phyloP scores from a whole-genome alignment of 2,888 invertebrate genomes.

The Sympetrum striolatum region DNA sequence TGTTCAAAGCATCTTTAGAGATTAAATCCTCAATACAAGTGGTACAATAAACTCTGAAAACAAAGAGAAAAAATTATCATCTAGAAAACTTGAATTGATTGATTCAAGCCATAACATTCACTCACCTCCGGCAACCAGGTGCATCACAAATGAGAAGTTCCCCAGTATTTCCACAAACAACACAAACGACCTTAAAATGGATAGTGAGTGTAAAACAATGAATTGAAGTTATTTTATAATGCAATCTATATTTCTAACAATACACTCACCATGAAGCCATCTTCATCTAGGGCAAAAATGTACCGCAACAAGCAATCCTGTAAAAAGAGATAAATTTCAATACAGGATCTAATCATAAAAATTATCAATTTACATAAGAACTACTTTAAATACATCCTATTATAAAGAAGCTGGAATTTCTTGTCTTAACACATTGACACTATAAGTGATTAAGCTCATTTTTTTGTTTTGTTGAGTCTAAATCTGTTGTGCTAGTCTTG shows the following conservation, averaged over 20 bases:
- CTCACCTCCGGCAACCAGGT: conserved; percentile 56
- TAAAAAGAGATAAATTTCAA: no score
- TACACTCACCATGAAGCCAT: conserved; percentile 57
- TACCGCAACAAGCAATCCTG: conserved; percentile 54
- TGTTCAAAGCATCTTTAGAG: conserved; percentile 52
- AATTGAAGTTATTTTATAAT: conserved; percentile 41
- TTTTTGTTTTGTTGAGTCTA: no score
- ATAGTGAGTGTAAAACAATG: conserved; percentile 16
- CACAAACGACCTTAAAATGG: conserved; percentile 55
- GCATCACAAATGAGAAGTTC: conserved; percentile 56
- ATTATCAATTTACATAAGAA: no score
- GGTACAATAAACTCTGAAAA: conserved; percentile 56
- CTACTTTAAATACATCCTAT: no score
- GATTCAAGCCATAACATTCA: background rate
- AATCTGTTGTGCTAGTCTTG: no score
- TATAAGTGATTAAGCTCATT: no score
- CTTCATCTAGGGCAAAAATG: conserved; percentile 56
- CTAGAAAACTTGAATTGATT: background rate
- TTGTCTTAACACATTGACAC: no score
- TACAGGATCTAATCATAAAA: no score
- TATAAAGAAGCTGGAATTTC: no score
- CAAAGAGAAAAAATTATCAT: conserved; percentile 13
- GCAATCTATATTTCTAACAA: no score
- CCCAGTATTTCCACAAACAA: conserved; percentile 55
- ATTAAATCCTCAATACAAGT: conserved; percentile 56